Evolutionary conservation across 37 sponge, comb jelly and placozoan species (phyloP).

Genomic region (Agelas oroides): DNA sequence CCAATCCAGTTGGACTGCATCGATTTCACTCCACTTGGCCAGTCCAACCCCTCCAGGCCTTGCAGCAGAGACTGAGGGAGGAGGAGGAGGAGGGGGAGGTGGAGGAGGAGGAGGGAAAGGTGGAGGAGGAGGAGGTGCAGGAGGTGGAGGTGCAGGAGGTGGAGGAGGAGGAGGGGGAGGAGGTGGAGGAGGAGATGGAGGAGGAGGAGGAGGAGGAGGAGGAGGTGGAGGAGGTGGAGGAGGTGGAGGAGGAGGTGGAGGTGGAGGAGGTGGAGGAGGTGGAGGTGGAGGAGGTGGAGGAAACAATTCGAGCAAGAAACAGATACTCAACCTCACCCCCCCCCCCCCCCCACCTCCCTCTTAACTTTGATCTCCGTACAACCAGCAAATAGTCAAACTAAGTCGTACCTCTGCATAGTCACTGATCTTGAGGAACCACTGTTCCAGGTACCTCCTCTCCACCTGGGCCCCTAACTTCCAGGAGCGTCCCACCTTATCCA

Average conservation of each 20-base stretch:
- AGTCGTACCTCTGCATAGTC: slow-evolving; percentile 69
- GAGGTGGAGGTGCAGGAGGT: too few relatives aligned
- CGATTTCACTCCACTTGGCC: slow-evolving; percentile 77
- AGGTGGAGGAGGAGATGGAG: neutral
- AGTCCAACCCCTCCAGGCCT: slow-evolving; percentile 80
- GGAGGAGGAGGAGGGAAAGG: neutral
- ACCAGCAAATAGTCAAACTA: too few relatives aligned
- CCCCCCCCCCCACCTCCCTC: too few relatives aligned
- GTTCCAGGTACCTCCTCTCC: slow-evolving; percentile 67
- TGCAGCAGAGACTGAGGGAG: slow-evolving; percentile 51
- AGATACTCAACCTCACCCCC: too few relatives aligned
- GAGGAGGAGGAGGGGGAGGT: neutral
- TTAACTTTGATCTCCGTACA: too few relatives aligned
- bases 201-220: slow-evolving; percentile 6
- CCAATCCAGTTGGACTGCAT: slow-evolving; percentile 87
- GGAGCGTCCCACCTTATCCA: slow-evolving; percentile 78
- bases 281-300: neutral
- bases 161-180: neutral
- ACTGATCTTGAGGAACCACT: slow-evolving; percentile 88
- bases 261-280: too few relatives aligned
- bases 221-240: slow-evolving; percentile 1
- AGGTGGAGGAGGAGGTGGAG: too few relatives aligned
- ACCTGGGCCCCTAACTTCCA: slow-evolving; percentile 89
- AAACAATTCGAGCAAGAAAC: too few relatives aligned
- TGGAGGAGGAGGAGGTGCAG: too few relatives aligned